These are phyloP conservation scores for Erebia aethiops DNA, from an alignment of 2,888 invertebrate species.

Conservation along the genomic window DNA sequence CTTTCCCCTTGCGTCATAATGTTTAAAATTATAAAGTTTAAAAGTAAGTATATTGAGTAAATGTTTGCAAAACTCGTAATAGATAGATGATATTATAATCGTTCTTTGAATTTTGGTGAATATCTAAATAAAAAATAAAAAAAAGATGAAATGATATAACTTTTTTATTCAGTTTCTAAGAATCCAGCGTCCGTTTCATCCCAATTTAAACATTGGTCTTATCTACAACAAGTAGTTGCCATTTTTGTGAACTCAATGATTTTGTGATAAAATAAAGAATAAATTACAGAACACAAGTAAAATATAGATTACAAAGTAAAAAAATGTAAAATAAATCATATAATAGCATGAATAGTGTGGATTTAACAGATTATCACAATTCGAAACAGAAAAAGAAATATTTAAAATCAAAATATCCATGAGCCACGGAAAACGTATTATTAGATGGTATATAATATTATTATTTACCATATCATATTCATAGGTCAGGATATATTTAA, in stretches of 20 bases:
- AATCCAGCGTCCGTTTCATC: background rate
- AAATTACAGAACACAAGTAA: constrained; percentile 3
- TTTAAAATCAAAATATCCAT: background rate
- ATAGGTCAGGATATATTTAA: too few relatives aligned
- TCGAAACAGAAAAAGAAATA: background rate
- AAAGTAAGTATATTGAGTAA: too few relatives aligned
- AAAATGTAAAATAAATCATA: background rate
- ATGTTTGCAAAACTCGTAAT: constrained; percentile 3
- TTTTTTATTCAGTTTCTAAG: constrained; percentile 9
- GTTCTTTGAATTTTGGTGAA: background rate
- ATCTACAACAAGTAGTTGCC: background rate
- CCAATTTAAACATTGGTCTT: constrained; percentile 7
- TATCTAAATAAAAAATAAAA: constrained; percentile 1
- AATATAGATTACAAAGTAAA: background rate
- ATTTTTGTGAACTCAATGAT: background rate
- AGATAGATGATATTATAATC: background rate
- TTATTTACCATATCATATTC: background rate
- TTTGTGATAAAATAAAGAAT: background rate
- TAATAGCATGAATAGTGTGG: background rate
- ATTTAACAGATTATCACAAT: constrained; percentile 5
- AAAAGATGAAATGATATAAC: background rate
- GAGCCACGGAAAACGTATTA: background rate
- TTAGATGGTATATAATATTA: constrained; percentile 2
- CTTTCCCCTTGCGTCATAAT: too few relatives aligned
- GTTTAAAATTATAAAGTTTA: too few relatives aligned